Conservation (phyloP, 2,888 invertebrate genomes). For the Hermaeophaga mercurialis region DNA sequence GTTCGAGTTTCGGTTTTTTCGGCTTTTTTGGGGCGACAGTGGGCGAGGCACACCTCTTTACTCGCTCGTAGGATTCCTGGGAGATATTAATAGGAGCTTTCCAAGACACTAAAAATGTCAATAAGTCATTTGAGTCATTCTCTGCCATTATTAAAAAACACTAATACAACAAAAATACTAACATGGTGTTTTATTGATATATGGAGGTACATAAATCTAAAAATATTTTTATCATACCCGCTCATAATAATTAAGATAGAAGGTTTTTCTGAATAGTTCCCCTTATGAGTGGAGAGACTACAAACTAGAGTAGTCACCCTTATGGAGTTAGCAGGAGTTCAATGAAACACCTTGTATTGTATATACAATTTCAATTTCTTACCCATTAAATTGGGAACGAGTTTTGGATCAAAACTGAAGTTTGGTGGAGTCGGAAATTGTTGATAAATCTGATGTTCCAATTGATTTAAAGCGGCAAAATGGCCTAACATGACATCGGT, state of each 20-base stretch:
- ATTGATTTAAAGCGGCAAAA: slow-evolving; percentile 78
- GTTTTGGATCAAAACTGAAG: slow-evolving; percentile 83
- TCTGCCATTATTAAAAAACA: too few relatives aligned
- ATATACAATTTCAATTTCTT: slow-evolving; percentile 59
- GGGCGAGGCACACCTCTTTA: slow-evolving; percentile 72
- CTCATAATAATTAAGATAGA: too few relatives aligned
- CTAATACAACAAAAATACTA: slow-evolving; percentile 16
- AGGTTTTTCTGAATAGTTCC: too few relatives aligned
- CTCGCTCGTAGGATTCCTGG: slow-evolving; percentile 83
- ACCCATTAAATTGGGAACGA: slow-evolving; percentile 92
- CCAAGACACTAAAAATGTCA: slow-evolving; percentile 87
- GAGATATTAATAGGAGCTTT: slow-evolving; percentile 90
- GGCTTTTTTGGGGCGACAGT: slow-evolving; percentile 60
- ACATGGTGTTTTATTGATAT: neutral
- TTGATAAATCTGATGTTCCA: slow-evolving; percentile 84
- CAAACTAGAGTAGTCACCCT: too few relatives aligned
- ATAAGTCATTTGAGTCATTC: too few relatives aligned
- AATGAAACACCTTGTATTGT: too few relatives aligned
- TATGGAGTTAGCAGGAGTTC: too few relatives aligned
- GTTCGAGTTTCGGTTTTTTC: slow-evolving; percentile 61
- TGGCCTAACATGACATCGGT: slow-evolving; percentile 91
- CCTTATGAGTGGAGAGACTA: too few relatives aligned
- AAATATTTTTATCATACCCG: too few relatives aligned
- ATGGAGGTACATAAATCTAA: too few relatives aligned
- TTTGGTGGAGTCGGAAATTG: slow-evolving; percentile 77